These are phyloP conservation scores for Lithophane semibrunnea DNA, from an alignment of 2,888 invertebrate genomes.

Conservation along the genomic window DNA sequence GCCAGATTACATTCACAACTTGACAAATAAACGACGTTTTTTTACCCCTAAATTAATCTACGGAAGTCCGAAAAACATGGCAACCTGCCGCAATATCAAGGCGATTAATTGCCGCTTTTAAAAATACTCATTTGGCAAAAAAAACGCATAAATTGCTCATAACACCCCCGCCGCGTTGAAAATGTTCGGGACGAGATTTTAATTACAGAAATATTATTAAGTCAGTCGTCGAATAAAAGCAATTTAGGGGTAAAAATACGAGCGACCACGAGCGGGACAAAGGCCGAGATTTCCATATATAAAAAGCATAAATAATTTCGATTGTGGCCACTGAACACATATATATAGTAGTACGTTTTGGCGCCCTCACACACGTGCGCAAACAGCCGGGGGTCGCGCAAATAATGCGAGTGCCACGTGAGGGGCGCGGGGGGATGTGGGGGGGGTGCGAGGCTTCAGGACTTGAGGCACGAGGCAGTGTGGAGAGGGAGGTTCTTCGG, in stretches of 20 bases:
- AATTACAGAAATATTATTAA: slow-evolving; percentile 89
- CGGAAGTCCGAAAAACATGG: slow-evolving; percentile 63
- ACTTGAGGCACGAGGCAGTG: slow-evolving; percentile 56
- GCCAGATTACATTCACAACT: slow-evolving; percentile 55
- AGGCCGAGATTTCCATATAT: slow-evolving; percentile 84
- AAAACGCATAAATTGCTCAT: slow-evolving; percentile 80
- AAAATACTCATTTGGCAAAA: slow-evolving; percentile 73
- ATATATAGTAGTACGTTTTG: slow-evolving; percentile 85
- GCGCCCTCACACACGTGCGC: slow-evolving; percentile 79
- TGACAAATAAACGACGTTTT: slow-evolving; percentile 66
- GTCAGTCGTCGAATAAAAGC: slow-evolving; percentile 85
- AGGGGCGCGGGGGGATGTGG: slow-evolving; percentile 59
- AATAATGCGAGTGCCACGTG: slow-evolving; percentile 83
- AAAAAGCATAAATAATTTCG: slow-evolving; percentile 88
- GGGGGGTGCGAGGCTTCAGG: slow-evolving; percentile 41
- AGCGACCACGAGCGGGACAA: slow-evolving; percentile 75
- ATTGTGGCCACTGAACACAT: slow-evolving; percentile 83
- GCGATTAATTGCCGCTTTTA: slow-evolving; percentile 77
- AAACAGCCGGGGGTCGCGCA: slow-evolving; percentile 81
- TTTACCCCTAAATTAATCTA: slow-evolving; percentile 64
- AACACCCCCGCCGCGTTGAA: slow-evolving; percentile 77
- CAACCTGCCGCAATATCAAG: slow-evolving; percentile 67
- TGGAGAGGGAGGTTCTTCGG: slow-evolving; percentile 67
- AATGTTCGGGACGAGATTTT: slow-evolving; percentile 83
- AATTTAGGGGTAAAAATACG: slow-evolving; percentile 78